Evolutionary conservation across 1,140 invertebrate genomes (phyloP).

Genomic region (Macrobrachium rosenbergii): DNA sequence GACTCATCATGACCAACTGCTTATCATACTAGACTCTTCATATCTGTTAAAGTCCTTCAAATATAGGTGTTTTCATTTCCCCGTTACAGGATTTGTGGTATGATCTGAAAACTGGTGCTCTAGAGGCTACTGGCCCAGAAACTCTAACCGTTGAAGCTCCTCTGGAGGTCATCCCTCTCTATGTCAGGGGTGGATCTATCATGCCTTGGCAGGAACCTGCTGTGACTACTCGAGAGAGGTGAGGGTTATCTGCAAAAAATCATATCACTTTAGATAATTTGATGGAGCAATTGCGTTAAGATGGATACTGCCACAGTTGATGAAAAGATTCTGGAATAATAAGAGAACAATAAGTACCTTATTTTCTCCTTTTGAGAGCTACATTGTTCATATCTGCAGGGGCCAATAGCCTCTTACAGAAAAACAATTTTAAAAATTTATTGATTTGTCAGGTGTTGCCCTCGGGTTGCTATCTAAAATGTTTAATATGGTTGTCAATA

Average conservation of each 20-base stretch:
- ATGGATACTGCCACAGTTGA: background rate
- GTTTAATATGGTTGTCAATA: too few species aligned
- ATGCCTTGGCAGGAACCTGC: conserved; percentile 45
- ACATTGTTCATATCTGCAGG: too few species aligned
- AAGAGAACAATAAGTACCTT: too few species aligned
- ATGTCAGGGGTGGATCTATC: conserved; percentile 34
- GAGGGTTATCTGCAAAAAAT: background rate
- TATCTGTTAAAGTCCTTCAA: background rate
- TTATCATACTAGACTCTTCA: background rate
- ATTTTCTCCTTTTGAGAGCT: too few species aligned
- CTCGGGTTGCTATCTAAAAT: too few species aligned
- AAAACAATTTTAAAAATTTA: too few species aligned
- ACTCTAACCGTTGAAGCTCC: conserved; percentile 36
- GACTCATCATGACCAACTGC: background rate
- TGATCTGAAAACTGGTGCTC: conserved; percentile 5
- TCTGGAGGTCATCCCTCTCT: conserved; percentile 53
- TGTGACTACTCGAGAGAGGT: conserved; percentile 46
- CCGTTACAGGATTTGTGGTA: conserved; percentile 41
- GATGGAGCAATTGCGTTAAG: background rate
- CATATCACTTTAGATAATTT: background rate
- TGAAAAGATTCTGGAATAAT: too few species aligned
- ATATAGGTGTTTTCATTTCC: background rate
- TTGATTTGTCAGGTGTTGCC: too few species aligned
- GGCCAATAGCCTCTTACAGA: too few species aligned
- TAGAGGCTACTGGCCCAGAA: conserved; percentile 28